Percentiles rank a stretch among this genome's conserved stretches.
Evolutionary conservation across 37 sponge, comb jelly and placozoan species (phyloP).

Genomic region (Axinella damicornis): DNA sequence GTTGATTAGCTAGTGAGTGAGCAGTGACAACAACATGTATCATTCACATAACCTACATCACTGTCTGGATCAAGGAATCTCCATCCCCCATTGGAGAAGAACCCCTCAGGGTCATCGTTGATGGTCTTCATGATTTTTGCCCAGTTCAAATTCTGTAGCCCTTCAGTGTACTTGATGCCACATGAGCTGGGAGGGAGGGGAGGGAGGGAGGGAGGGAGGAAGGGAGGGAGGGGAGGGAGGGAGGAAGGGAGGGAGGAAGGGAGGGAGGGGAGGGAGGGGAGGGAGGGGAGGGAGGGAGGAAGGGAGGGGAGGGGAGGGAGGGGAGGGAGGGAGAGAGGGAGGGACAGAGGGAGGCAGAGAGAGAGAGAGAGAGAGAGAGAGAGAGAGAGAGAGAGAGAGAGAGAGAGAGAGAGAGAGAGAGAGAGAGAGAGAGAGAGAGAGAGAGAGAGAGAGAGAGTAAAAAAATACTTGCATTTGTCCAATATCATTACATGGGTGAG

Average conservation of each 20-base stretch:
- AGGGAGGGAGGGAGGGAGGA: not conserved
- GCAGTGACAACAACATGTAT: too few species aligned
- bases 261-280: too few species aligned
- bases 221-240: not conserved
- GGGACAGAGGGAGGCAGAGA: slow-evolving; percentile 1
- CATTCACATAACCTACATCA: too few species aligned
- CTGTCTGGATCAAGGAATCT: slow-evolving; percentile 94
- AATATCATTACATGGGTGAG: too few species aligned
- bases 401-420: slow-evolving; percentile 51
- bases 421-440: slow-evolving; percentile 41
- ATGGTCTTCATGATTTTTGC: slow-evolving; percentile 99
- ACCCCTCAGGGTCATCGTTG: slow-evolving; percentile 94
- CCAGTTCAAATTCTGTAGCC: slow-evolving; percentile 97
- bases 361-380: slow-evolving; percentile 17
- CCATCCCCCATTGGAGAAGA: slow-evolving; percentile 98
- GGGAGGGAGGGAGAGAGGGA: too few species aligned
- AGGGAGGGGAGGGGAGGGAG: too few species aligned
- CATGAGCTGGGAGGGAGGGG: slow-evolving; percentile 69
- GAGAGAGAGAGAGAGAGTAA: not conserved
- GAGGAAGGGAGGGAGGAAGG: not conserved
- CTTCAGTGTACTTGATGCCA: slow-evolving; percentile 99
- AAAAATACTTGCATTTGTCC: too few species aligned
- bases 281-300: too few species aligned
- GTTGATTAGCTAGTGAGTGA: too few species aligned
- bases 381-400: slow-evolving; percentile 49